phyloP scores from a whole-genome alignment of 1,140 invertebrate genomes.

The Drosophila miranda region DNA sequence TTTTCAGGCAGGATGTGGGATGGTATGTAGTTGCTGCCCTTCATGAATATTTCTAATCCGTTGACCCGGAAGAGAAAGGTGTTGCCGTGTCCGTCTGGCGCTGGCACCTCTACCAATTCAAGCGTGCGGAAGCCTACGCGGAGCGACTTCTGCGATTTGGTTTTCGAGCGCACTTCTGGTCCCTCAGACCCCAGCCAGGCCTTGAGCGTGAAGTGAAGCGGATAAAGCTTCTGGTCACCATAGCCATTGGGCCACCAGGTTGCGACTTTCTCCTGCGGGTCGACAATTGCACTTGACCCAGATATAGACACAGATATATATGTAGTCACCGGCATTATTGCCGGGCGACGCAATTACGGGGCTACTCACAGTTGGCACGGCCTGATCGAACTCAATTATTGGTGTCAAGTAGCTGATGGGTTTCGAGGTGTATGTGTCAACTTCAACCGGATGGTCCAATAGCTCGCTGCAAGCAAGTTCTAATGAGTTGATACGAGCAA shows the following conservation, averaged over 20 bases:
- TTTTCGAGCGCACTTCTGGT: conserved; percentile 61
- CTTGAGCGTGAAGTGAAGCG: conserved; percentile 84
- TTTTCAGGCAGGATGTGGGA: conserved; percentile 93
- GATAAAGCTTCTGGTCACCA: conserved; percentile 91
- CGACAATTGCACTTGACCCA: conserved; percentile 42
- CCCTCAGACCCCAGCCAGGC: conserved; percentile 51
- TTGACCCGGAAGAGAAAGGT: conserved; percentile 96
- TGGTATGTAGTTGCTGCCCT: conserved; percentile 98
- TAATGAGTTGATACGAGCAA: background rate
- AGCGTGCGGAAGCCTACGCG: conserved; percentile 94
- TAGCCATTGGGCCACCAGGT: conserved; percentile 98
- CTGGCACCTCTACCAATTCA: conserved; percentile 88
- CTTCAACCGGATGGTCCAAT: conserved; percentile 57
- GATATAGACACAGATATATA: background rate
- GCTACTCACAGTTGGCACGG: conserved; percentile 71
- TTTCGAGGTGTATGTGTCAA: conserved; percentile 43
- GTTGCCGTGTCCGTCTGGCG: conserved; percentile 85
- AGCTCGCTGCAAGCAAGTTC: conserved; percentile 59
- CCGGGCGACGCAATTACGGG: conserved; percentile 8
- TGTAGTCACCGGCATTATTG: conserved; percentile 8
- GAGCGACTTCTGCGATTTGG: conserved; percentile 81
- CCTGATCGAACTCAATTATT: conserved; percentile 70
- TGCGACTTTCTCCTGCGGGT: conserved; percentile 83
- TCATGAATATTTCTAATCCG: conserved; percentile 94
- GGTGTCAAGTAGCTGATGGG: conserved; percentile 62